These are phyloP conservation scores for Apodemus speciosus DNA, from an alignment of 2,113 vertebrate species.

Conservation along the genomic window DNA sequence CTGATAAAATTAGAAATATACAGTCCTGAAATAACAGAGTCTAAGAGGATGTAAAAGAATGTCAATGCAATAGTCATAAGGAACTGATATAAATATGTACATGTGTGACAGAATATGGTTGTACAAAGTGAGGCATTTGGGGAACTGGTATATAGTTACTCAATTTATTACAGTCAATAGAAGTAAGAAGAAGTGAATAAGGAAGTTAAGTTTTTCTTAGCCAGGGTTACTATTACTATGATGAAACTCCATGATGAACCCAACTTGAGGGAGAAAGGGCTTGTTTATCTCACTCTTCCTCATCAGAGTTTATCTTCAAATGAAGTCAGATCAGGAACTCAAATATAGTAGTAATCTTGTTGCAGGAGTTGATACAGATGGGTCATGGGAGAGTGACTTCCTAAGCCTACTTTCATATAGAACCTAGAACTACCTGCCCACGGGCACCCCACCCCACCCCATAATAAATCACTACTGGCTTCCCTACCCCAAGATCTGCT, in stretches of 20 bases:
- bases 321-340: background rate
- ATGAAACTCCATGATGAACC: background rate
- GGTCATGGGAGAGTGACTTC: background rate
- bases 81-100: background rate
- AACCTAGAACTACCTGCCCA: background rate
- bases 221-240: background rate
- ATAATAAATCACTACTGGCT: background rate
- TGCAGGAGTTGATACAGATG: background rate
- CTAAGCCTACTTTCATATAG: background rate
- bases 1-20: background rate
- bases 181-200: background rate
- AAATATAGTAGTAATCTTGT: background rate
- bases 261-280: background rate
- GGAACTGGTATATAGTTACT: background rate
- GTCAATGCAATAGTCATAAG: background rate
- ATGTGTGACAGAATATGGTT: background rate
- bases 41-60: background rate
- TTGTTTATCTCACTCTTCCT: background rate
- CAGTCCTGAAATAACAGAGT: background rate
- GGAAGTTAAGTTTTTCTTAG: background rate
- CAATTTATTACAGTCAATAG: constrained; percentile 3
- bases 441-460: too few relatives aligned
- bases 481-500: background rate
- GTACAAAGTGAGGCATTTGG: background rate
- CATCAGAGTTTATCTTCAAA: background rate